These are phyloP conservation scores for Glomeris maerens DNA, from an alignment of 1,140 invertebrate species.

Conservation along the genomic window DNA sequence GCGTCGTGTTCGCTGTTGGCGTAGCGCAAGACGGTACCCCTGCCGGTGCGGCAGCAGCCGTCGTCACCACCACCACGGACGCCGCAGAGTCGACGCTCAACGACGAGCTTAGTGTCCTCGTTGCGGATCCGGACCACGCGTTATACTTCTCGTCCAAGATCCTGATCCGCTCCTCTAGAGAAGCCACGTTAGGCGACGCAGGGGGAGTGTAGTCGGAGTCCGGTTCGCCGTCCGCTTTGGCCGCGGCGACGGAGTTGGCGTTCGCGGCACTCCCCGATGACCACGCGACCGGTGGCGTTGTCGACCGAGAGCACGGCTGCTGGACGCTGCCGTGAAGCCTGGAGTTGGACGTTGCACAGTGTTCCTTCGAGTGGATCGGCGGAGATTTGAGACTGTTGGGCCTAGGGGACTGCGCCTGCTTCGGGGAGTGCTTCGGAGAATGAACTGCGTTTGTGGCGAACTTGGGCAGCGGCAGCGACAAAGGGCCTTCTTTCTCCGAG, in stretches of 20 bases:
- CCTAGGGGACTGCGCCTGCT: conserved; percentile 12
- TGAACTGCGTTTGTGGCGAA: conserved; percentile 51
- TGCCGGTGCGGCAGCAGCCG: conserved; percentile 15
- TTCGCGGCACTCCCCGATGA: too few relatives aligned
- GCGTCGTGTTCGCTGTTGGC: conserved; percentile 2
- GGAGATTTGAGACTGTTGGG: conserved; percentile 3
- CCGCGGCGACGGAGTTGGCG: too few relatives aligned
- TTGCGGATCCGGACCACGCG: conserved; percentile 50
- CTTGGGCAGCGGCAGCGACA: conserved; percentile 65
- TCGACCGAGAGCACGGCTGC: conserved; percentile 20
- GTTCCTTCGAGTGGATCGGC: conserved; percentile 14
- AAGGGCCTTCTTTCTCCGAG: conserved; percentile 36
- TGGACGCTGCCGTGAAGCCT: conserved; percentile 18
- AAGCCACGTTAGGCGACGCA: conserved; percentile 26
- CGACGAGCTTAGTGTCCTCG: conserved; percentile 13
- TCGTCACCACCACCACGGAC: conserved; percentile 12
- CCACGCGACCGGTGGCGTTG: conserved; percentile 1
- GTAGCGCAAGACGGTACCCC: conserved; percentile 11
- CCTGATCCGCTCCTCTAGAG: conserved; percentile 72
- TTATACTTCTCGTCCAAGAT: conserved; percentile 83
- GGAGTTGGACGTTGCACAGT: background rate
- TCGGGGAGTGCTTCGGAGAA: conserved; percentile 21
- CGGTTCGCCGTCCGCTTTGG: conserved; percentile 21
- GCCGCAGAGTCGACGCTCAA: conserved; percentile 11
- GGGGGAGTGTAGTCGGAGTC: conserved; percentile 29